Evolutionary conservation across 2,888 invertebrate species (phyloP).

Genomic region (Hemicrepidius hirtus): DNA sequence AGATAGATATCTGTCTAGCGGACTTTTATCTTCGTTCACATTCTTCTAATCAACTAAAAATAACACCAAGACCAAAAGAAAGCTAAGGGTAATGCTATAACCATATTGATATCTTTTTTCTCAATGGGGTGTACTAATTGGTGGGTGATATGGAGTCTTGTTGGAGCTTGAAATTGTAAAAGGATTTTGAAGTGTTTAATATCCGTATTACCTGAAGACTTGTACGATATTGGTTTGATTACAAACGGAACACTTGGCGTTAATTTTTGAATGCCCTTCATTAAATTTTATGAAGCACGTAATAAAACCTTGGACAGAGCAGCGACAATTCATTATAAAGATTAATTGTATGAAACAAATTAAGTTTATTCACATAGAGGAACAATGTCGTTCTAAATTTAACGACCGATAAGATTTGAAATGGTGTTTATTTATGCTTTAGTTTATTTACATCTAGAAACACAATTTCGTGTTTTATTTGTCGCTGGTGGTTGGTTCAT

Average conservation of each 20-base stretch:
- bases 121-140: too few relatives aligned
- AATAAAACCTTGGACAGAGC: constrained; percentile 11
- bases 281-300: constrained; percentile 10
- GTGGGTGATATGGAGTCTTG: too few relatives aligned
- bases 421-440: constrained; percentile 21
- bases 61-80: too few relatives aligned
- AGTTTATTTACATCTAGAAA: constrained; percentile 2
- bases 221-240: too few relatives aligned
- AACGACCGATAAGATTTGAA: constrained; percentile 24
- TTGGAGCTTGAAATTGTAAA: too few relatives aligned
- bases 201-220: too few relatives aligned
- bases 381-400: constrained; percentile 26
- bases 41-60: too few relatives aligned
- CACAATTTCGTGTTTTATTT: not conserved
- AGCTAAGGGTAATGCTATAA: too few relatives aligned
- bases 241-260: not conserved
- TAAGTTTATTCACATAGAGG: constrained; percentile 12
- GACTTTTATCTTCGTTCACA: too few relatives aligned
- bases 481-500: not conserved
- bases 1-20: too few relatives aligned
- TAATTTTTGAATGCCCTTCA: not conserved
- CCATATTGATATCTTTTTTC: too few relatives aligned
- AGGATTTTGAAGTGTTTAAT: too few relatives aligned
- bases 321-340: constrained; percentile 25
- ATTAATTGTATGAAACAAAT: constrained; percentile 24